phyloP scores from a whole-genome alignment of 2,797 vertebrate genomes.

The Gobio occitaniae region DNA sequence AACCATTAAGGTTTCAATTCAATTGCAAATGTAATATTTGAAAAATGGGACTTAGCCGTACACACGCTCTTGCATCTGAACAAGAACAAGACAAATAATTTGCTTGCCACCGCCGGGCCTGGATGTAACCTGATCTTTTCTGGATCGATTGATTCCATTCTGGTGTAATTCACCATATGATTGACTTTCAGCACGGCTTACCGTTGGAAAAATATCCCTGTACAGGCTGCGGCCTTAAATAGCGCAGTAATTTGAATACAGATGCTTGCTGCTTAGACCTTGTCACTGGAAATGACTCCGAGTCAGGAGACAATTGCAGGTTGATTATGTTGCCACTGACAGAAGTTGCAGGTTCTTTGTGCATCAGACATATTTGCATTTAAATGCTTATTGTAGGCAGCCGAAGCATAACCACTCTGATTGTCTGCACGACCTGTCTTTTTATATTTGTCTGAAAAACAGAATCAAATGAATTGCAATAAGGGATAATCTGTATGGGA shows the following conservation, averaged over 20 bases:
- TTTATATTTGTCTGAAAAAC: conserved; percentile 65
- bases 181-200: conserved; percentile 83
- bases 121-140: conserved; percentile 86
- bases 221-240: conserved; percentile 76
- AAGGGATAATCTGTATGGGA: conserved; percentile 73
- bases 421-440: conserved; percentile 77
- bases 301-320: conserved; percentile 84
- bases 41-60: conserved; percentile 70
- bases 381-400: conserved; percentile 83
- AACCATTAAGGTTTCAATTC: conserved; percentile 60
- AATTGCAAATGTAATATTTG: conserved; percentile 71
- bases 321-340: conserved; percentile 83
- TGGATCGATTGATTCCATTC: conserved; percentile 86
- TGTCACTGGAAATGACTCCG: conserved; percentile 76
- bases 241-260: conserved; percentile 80
- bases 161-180: conserved; percentile 89
- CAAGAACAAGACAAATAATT: conserved; percentile 77
- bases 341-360: conserved; percentile 81
- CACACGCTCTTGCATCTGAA: conserved; percentile 68
- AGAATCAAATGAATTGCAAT: conserved; percentile 72
- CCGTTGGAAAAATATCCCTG: conserved; percentile 79
- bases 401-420: conserved; percentile 76
- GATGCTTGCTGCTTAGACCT: conserved; percentile 73
- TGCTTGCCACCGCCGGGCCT: conserved; percentile 72
- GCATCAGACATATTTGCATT: conserved; percentile 80